Base-by-base conservation (phyloP, 2,113 vertebrate genomes). In the Leuciscus idus region DNA sequence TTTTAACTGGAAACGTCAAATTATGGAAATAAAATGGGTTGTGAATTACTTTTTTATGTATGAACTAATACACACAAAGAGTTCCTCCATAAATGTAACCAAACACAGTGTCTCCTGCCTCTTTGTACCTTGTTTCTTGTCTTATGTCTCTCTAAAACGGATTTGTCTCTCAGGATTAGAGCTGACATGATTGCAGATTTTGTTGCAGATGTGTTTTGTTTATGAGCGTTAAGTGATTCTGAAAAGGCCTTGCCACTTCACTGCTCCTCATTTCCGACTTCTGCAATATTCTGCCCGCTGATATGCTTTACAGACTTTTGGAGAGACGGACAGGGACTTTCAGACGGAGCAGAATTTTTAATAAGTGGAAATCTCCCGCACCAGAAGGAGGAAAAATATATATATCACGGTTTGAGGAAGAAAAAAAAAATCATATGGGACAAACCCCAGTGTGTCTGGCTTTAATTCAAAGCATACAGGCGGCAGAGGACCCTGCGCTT, bases 391-490 rank as follows among this genome's bases (percentile, higher is more conserved):
- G 70, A 57, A 72, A 84, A 85, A 70, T 52, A 66, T 26, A 82
- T 85, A 79, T 80, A 84, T 70, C 73, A 79, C 21, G 30, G 62
- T 55, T 10, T 78, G 21, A 81, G 85, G 0, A 4, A 36, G 1
- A 30, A 30, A 30, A 30, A 33, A 75, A 85, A 85, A 84, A 88
- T 76, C 59, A 62, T 43, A 79, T 28, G 21, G 81, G 82, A 86
- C 78, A 36, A 82, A 90, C 70, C 83, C 78, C 48, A 86, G 84
- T 83, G 84, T 86, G 88, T 89, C 78, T 89, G 89, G 88, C 87
- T 89, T 86, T 88, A 89, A 91, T 87, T 88, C 87, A 90, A 89
- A 89, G 85, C 86, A 89, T 73, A 82, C 74, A 83, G 82, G 21
- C 77, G 21, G 66, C 57, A 48, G 74, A 72, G 43, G 85, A 84